phyloP scores from a whole-genome alignment of 2,113 vertebrate species.

The Sinocyclocheilus anshuiensis region DNA sequence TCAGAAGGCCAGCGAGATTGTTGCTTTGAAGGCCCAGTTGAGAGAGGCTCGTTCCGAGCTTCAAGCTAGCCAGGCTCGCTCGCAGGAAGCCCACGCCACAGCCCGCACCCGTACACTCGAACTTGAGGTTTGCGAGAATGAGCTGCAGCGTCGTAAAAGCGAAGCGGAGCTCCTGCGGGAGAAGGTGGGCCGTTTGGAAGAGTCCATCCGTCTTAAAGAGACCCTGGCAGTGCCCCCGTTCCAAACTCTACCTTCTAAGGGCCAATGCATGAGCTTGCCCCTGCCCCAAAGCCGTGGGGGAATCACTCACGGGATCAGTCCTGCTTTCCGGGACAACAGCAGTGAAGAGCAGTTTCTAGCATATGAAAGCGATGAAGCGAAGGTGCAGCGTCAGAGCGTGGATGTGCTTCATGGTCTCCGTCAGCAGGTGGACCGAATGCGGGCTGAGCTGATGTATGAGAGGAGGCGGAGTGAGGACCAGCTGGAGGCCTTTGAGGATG shows the following conservation, averaged over 20 bases:
- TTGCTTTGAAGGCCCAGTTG: constrained; percentile 88
- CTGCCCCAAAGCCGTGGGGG: constrained; percentile 62
- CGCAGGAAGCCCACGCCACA: constrained; percentile 83
- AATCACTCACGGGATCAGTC: constrained; percentile 62
- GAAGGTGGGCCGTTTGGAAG: constrained; percentile 84
- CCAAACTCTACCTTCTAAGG: constrained; percentile 55
- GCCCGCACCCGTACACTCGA: constrained; percentile 86
- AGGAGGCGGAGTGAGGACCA: constrained; percentile 85
- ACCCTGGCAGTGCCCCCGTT: constrained; percentile 56
- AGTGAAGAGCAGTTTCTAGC: constrained; percentile 75
- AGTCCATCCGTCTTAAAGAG: constrained; percentile 79
- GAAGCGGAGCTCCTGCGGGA: constrained; percentile 91
- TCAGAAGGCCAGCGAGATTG: constrained; percentile 87
- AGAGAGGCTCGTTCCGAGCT: constrained; percentile 86
- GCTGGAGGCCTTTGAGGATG: constrained; percentile 84
- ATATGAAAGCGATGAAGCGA: constrained; percentile 83
- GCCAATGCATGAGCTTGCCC: constrained; percentile 67
- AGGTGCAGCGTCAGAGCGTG: constrained; percentile 79
- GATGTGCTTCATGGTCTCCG: constrained; percentile 54
- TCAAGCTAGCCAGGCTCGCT: constrained; percentile 84
- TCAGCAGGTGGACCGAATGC: constrained; percentile 87
- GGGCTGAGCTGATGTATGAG: constrained; percentile 84
- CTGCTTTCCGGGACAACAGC: constrained; percentile 64
- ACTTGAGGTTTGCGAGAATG: constrained; percentile 93
- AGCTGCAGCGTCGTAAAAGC: constrained; percentile 90